Base-by-base conservation (phyloP, 2,888 invertebrate species). In the Drosophila mettleri region DNA sequence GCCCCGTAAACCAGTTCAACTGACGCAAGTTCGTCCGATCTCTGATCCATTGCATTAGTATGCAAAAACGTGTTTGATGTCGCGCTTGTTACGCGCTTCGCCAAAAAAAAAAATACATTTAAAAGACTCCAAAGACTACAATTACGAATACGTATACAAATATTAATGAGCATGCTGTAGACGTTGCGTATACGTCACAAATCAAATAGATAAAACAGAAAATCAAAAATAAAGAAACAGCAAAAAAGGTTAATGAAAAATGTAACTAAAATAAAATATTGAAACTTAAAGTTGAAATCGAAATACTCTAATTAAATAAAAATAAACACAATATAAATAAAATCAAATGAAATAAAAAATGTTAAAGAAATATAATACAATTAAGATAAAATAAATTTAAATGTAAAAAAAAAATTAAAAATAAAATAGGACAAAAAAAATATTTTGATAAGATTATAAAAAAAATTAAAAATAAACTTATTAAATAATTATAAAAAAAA, bases 11-110 rank as follows among this genome's bases (percentile, higher is more conserved):
- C 69, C 65, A 74, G 65, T 65, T 69, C 18, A 54, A 38, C 39
- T 55, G 46, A n/a, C 29, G 51, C 39, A 36, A 39, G 24, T 39
- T 33, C 14, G 31, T 41, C 51, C n/a, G 49, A 49, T 51, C 14
- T 61, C 41, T 22, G 41, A 62, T 51, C n/a, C 61, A 34, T 45
- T 33, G 64, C 59, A 83, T 83, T 83, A 61, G 66, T 65, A 86
- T 86, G 67, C 78, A 80, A 80, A 83, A 83, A 83, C 86, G 80
- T 83, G 82, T 86, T 83, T 71, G 71, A 60, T 59, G 66, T 34
- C 51, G 78, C 69, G 72, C 78, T 74, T 74, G 78, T 68, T 69
- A 71, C 66, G 69, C 60, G 43, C 59, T 24, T 61, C 63, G 41
- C 74, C 79, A 71, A 67, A 77, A 68, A 31, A 38, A 38, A 24